Percentiles rank a stretch among this genome's conserved stretches.
These are phyloP conservation scores for Leptinotarsa tumamoca DNA, from an alignment of 2,888 invertebrate species.

Conservation along the genomic window DNA sequence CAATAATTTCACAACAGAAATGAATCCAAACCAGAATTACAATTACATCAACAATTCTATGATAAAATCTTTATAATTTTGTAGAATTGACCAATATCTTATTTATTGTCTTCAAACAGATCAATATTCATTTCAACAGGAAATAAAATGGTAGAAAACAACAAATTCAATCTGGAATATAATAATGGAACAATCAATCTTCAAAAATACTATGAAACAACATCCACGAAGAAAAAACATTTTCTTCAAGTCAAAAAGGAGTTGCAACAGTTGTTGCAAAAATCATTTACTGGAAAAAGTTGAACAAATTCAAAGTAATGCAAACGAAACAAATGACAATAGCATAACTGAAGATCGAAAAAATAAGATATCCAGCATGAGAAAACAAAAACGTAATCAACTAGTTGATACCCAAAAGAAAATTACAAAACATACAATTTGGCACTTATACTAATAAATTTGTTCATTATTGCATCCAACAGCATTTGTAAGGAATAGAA, in stretches of 20 bases:
- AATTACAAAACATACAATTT: neutral
- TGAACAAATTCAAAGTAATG: neutral
- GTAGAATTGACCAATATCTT: no score
- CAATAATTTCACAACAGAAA: neutral
- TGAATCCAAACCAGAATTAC: neutral
- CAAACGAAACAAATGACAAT: neutral
- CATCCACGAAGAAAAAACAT: neutral
- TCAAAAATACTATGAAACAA: neutral
- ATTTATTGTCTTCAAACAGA: no score
- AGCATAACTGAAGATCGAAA: neutral
- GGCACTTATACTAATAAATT: slow-evolving; percentile 10
- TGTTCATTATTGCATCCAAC: slow-evolving; percentile 15
- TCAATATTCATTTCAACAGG: neutral
- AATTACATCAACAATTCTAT: neutral
- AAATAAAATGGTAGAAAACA: neutral
- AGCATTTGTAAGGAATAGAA: neutral
- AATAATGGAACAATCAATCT: neutral
- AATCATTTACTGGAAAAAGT: neutral
- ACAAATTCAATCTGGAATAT: neutral
- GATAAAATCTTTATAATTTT: neutral
- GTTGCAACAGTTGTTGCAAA: neutral
- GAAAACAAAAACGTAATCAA: neutral
- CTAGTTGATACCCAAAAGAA: slow-evolving; percentile 10
- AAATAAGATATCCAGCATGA: neutral
- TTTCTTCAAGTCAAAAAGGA: neutral